A percentile compares a stretch with the other conserved stretches of the same genome.
These are phyloP conservation scores for Marmota flaviventris DNA, from an alignment of 2,113 vertebrate species.

Conservation along the genomic window DNA sequence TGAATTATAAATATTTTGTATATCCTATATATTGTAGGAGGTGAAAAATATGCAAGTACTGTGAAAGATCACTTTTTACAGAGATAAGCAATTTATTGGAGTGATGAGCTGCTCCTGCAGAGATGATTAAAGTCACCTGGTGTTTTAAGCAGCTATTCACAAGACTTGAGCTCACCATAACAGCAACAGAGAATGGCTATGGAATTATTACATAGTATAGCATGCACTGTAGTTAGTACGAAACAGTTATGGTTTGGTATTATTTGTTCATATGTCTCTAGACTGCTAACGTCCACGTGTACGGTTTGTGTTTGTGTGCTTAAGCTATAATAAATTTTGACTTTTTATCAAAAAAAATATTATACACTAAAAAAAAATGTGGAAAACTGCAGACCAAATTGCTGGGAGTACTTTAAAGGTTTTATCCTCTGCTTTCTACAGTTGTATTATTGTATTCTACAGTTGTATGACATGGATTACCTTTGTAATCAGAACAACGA, in stretches of 20 bases:
- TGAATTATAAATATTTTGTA: background rate
- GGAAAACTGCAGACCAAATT: background rate
- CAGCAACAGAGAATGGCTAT: background rate
- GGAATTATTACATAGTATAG: too few species aligned
- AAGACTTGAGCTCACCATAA: background rate
- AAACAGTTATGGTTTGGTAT: background rate
- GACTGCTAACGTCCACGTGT: background rate
- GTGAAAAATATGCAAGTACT: background rate
- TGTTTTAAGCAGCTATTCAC: background rate
- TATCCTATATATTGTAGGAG: background rate
- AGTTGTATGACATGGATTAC: constrained; percentile 1
- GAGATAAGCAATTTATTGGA: background rate
- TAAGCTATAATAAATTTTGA: background rate
- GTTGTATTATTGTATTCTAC: background rate
- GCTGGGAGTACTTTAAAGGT: background rate
- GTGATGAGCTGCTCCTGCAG: background rate
- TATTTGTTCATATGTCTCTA: background rate
- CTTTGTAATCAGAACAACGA: background rate
- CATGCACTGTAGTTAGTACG: background rate
- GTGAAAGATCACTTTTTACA: background rate
- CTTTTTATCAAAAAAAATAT: background rate
- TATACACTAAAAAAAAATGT: background rate
- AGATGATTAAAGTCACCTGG: background rate
- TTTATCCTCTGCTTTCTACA: background rate
- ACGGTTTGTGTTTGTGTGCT: background rate